Percentiles rank a stretch among this genome's conserved stretches.
These are phyloP conservation scores for Onychorhynchus coronatus DNA, from an alignment of 2,113 vertebrate genomes.

Conservation along the genomic window DNA sequence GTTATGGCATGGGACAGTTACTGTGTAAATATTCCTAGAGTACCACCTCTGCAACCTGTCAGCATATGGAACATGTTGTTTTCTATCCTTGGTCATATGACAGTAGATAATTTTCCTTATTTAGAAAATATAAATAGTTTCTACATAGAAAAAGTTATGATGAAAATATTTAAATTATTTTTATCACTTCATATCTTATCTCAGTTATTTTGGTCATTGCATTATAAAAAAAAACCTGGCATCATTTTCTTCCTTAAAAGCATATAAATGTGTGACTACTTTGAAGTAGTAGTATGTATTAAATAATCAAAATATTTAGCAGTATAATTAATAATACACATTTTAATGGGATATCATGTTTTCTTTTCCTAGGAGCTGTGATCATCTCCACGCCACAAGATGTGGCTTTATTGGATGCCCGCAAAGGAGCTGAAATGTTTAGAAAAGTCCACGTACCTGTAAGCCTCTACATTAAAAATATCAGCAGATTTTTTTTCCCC, in stretches of 20 bases:
- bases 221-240: background rate
- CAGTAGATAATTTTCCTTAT: background rate
- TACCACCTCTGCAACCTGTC: background rate
- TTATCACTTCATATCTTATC: background rate
- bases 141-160: background rate
- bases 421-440: conserved; percentile 95
- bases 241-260: background rate
- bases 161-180: background rate
- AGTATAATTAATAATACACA: background rate
- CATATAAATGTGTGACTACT: background rate
- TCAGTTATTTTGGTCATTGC: background rate
- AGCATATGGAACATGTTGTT: background rate
- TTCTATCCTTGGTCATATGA: background rate
- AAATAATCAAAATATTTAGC: background rate
- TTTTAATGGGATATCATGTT: background rate
- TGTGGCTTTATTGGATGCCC: conserved; percentile 89
- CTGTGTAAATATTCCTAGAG: background rate
- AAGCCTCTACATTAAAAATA: conserved; percentile 58
- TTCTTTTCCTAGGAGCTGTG: conserved; percentile 83
- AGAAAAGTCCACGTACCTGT: conserved; percentile 92
- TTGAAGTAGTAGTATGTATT: background rate
- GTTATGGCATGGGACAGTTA: background rate
- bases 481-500: background rate
- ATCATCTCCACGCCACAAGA: conserved; percentile 97
- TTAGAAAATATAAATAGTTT: background rate